A percentile compares a stretch with the other conserved stretches of the same genome.
Conservation (phyloP, 1,140 invertebrate genomes). For the Bradysia coprophila region DNA sequence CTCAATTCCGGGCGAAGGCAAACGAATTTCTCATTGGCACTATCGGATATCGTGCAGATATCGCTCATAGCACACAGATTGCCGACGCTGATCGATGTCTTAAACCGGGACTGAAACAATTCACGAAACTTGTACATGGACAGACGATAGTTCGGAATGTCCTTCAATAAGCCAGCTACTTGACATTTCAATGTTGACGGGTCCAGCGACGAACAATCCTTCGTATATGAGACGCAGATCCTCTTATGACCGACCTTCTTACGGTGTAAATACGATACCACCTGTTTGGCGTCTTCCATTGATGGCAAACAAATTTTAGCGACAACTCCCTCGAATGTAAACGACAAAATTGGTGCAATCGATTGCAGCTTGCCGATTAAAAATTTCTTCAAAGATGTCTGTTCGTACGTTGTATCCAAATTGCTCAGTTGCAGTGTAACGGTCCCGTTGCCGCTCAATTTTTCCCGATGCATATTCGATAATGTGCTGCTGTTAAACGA, state of each 20-base stretch:
- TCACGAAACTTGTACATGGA: slow-evolving; percentile 75
- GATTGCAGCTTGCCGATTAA: slow-evolving; percentile 19
- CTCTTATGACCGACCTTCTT: slow-evolving; percentile 66
- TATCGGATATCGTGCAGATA: slow-evolving; percentile 52
- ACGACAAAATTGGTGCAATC: slow-evolving; percentile 19
- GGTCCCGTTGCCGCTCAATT: too few relatives aligned
- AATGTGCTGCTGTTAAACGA: too few relatives aligned
- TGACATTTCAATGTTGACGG: slow-evolving; percentile 43
- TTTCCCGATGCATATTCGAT: too few relatives aligned
- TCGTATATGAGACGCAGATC: slow-evolving; percentile 57
- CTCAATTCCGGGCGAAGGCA: slow-evolving; percentile 32
- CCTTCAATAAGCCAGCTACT: slow-evolving; percentile 38
- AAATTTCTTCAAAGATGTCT: slow-evolving; percentile 14
- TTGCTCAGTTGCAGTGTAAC: slow-evolving; percentile 23
- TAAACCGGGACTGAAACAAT: slow-evolving; percentile 64
- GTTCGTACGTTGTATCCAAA: slow-evolving; percentile 20
- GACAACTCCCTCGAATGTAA: slow-evolving; percentile 18
- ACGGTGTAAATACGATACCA: slow-evolving; percentile 66
- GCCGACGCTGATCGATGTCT: slow-evolving; percentile 56
- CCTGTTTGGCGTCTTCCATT: slow-evolving; percentile 41
- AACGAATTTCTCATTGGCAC: slow-evolving; percentile 48
- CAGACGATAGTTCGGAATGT: slow-evolving; percentile 55
- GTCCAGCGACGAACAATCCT: slow-evolving; percentile 36
- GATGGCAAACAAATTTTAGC: slow-evolving; percentile 20
- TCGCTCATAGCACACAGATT: slow-evolving; percentile 68